phyloP scores from a whole-genome alignment of 1,140 invertebrate species.

The Brachionus koreanus region DNA sequence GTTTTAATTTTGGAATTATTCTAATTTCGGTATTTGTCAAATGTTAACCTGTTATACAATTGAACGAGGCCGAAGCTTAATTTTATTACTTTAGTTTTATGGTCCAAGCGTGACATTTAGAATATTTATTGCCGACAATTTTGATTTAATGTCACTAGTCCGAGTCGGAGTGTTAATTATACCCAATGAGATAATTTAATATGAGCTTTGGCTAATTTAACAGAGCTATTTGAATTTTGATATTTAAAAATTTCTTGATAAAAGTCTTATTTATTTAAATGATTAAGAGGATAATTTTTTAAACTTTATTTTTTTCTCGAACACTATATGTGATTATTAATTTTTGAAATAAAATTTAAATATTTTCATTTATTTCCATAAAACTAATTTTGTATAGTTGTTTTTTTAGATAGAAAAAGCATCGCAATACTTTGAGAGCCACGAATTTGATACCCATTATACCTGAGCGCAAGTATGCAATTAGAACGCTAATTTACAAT shows the following conservation, averaged over 20 bases:
- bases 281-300: neutral
- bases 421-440: neutral
- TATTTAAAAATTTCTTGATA: conserved; percentile 31
- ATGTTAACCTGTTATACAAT: conserved; percentile 8
- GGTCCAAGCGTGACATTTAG: neutral
- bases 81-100: neutral
- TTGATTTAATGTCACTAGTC: neutral
- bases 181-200: conserved; percentile 6
- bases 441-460: conserved; percentile 12
- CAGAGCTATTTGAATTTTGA: conserved; percentile 17
- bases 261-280: conserved; percentile 28
- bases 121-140: neutral
- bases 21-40: conserved; percentile 7
- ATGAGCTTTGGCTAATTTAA: neutral
- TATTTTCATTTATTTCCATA: neutral
- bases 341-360: neutral
- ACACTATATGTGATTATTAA: neutral
- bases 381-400: neutral
- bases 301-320: neutral
- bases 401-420: conserved; percentile 26
- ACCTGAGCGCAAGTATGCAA: neutral
- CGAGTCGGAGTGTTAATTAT: conserved; percentile 4
- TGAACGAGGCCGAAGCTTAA: neutral
- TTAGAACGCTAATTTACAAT: conserved; percentile 29
- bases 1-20: neutral